Evolutionary conservation across 2,888 invertebrate species (phyloP).

Genomic region (Acleris laterana): DNA sequence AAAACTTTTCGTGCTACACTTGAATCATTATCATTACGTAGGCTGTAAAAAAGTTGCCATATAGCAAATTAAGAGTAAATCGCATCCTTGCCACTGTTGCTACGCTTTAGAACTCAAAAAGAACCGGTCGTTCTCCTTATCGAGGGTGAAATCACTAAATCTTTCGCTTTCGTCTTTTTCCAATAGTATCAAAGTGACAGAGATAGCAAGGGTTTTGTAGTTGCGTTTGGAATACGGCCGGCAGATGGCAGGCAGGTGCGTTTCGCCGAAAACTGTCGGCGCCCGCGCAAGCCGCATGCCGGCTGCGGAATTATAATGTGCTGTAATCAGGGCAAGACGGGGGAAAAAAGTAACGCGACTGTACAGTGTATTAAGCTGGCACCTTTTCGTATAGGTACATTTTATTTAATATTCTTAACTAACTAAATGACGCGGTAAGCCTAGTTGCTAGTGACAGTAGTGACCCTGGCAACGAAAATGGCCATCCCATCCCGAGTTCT

Average conservation of each 20-base stretch:
- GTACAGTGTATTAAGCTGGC: neutral
- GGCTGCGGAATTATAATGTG: conserved; percentile 32
- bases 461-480: no score
- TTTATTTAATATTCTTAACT: no score
- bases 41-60: conserved; percentile 15
- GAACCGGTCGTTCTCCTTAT: conserved; percentile 15
- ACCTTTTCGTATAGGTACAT: neutral
- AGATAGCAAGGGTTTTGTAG: conserved; percentile 1
- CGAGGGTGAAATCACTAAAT: conserved; percentile 10
- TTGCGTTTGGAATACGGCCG: conserved; percentile 41
- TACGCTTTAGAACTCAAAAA: conserved; percentile 10
- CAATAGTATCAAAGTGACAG: neutral
- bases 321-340: conserved; percentile 32
- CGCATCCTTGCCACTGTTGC: conserved; percentile 14
- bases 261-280: conserved; percentile 57
- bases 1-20: neutral
- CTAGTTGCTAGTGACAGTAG: no score
- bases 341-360: conserved; percentile 5
- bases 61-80: conserved; percentile 16
- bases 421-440: no score
- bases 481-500: no score
- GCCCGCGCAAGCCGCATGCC: conserved; percentile 21
- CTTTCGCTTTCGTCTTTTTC: conserved; percentile 3
- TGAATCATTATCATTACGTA: conserved; percentile 5
- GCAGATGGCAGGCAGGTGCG: conserved; percentile 62